These are phyloP conservation scores for Harpalus rufipes DNA, from an alignment of 2,888 invertebrate species.

Conservation along the genomic window DNA sequence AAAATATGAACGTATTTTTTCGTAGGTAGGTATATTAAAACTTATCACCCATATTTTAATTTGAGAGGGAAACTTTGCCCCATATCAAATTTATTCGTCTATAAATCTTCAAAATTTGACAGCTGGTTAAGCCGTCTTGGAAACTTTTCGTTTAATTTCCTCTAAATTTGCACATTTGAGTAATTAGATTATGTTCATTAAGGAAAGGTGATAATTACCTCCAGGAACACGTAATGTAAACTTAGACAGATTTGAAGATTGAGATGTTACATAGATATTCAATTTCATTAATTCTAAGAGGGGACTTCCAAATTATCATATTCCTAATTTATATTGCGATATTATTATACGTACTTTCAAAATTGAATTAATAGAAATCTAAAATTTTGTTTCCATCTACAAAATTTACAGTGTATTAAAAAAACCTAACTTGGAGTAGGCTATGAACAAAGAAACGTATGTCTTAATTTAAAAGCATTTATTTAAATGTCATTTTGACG, in stretches of 20 bases:
- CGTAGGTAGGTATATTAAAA: neutral
- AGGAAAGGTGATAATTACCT: conserved; percentile 6
- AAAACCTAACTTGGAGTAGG: too few relatives aligned
- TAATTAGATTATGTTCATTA: conserved; percentile 24
- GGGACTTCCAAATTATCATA: neutral
- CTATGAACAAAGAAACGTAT: too few relatives aligned
- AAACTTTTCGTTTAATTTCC: conserved; percentile 25
- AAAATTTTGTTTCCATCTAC: too few relatives aligned
- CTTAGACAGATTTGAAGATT: neutral
- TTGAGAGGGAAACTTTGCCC: neutral
- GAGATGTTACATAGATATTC: neutral
- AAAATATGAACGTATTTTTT: neutral
- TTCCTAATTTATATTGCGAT: too few relatives aligned
- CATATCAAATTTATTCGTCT: neutral
- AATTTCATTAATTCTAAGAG: neutral
- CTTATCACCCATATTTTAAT: neutral
- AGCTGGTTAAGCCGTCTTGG: neutral
- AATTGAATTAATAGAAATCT: too few relatives aligned
- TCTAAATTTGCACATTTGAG: conserved; percentile 26
- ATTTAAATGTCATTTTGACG: too few relatives aligned
- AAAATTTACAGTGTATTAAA: too few relatives aligned
- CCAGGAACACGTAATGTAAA: neutral
- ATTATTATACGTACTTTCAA: too few relatives aligned
- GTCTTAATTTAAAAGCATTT: too few relatives aligned
- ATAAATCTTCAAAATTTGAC: neutral